A percentile compares a stretch with the other conserved stretches of the same genome.
These are phyloP conservation scores for Anhinga anhinga DNA, from an alignment of 2,113 vertebrate genomes.

Conservation along the genomic window DNA sequence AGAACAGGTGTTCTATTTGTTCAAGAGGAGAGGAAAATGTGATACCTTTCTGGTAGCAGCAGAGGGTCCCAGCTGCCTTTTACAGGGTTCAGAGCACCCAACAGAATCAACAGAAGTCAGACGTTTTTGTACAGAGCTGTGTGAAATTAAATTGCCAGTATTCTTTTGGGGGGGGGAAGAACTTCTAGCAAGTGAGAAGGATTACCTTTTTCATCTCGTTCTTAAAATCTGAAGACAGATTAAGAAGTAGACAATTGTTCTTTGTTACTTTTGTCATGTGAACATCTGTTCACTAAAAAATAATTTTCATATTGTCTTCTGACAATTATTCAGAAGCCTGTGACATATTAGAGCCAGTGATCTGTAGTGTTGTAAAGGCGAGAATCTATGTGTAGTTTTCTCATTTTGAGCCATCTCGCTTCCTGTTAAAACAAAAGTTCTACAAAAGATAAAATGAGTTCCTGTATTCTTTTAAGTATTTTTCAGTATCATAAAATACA, in stretches of 20 bases:
- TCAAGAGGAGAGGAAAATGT: constrained; percentile 68
- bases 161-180: background rate
- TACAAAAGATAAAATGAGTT: background rate
- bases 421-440: background rate
- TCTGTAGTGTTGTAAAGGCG: background rate
- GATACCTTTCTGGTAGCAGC: constrained; percentile 68
- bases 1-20: constrained; percentile 67
- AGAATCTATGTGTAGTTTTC: background rate
- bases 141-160: background rate
- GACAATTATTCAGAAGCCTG: background rate
- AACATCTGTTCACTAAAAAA: background rate
- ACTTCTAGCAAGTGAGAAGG: background rate
- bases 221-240: background rate
- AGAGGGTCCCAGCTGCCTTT: constrained; percentile 61
- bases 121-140: background rate
- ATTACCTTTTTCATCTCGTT: background rate
- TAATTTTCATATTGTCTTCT: background rate
- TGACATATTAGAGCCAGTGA: background rate
- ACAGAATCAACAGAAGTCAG: background rate
- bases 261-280: background rate
- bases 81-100: constrained; percentile 15
- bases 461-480: background rate
- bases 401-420: background rate
- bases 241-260: background rate
- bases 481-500: background rate